These are phyloP conservation scores for Centropus bengalensis DNA, from an alignment of 2,113 vertebrate genomes.

Conservation along the genomic window DNA sequence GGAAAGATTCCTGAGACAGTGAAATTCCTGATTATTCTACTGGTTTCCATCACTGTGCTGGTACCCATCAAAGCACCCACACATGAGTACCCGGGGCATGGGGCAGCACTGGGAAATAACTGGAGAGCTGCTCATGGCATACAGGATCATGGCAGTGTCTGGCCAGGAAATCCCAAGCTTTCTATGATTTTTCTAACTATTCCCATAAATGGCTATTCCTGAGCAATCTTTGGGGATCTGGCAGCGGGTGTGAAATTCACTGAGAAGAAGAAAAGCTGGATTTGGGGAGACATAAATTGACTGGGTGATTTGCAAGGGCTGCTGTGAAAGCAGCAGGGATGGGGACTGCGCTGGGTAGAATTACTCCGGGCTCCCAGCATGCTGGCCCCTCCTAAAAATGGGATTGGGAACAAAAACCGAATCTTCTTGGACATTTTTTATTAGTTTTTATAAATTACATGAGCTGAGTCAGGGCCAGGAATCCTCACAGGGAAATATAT, in stretches of 20 bases:
- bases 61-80: not conserved
- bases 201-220: not conserved
- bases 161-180: not conserved
- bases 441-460: not conserved
- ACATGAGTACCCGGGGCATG: not conserved
- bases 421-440: not conserved
- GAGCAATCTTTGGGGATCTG: not conserved
- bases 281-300: not conserved
- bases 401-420: not conserved
- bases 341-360: not conserved
- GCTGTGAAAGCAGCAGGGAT: not conserved
- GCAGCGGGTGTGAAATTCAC: not conserved
- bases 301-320: not conserved
- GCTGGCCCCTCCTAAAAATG: not conserved
- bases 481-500: not conserved
- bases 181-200: not conserved
- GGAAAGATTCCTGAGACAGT: not conserved
- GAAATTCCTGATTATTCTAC: not conserved
- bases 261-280: constrained; percentile 15
- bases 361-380: not conserved
- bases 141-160: not conserved
- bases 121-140: not conserved
- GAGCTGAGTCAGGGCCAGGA: not conserved
- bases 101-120: not conserved
- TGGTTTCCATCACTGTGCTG: not conserved